phyloP scores from a whole-genome alignment of 1,140 invertebrate species.

The Drosophila sp. region DNA sequence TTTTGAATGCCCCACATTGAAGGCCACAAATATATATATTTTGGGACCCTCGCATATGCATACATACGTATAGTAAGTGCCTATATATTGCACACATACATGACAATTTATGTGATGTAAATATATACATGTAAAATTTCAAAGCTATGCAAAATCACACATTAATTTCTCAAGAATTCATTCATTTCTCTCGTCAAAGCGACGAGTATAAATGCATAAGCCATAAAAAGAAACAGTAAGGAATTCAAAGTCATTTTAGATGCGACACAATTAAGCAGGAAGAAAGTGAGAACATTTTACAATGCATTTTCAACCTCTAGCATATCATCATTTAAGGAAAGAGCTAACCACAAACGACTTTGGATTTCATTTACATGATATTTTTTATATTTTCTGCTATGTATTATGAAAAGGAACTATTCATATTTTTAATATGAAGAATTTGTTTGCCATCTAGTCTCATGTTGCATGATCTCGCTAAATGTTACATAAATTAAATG shows the following conservation, averaged over 20 bases:
- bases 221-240: background rate
- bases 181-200: background rate
- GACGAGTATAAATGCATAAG: background rate
- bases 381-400: too few species aligned
- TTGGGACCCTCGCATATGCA: background rate
- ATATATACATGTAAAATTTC: background rate
- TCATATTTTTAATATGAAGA: too few species aligned
- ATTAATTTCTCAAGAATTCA: background rate
- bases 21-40: constrained; percentile 12
- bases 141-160: background rate
- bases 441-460: too few species aligned
- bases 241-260: too few species aligned
- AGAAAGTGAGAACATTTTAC: background rate
- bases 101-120: background rate
- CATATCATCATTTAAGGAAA: background rate
- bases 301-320: background rate
- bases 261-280: too few species aligned
- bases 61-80: constrained; percentile 9
- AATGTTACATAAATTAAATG: too few species aligned
- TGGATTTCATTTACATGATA: background rate
- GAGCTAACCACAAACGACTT: too few species aligned
- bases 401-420: too few species aligned
- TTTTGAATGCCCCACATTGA: constrained; percentile 16
- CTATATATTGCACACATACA: background rate
- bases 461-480: too few species aligned